These are phyloP conservation scores for Megalops atlanticus DNA, from an alignment of 2,113 vertebrate species.

Conservation along the genomic window DNA sequence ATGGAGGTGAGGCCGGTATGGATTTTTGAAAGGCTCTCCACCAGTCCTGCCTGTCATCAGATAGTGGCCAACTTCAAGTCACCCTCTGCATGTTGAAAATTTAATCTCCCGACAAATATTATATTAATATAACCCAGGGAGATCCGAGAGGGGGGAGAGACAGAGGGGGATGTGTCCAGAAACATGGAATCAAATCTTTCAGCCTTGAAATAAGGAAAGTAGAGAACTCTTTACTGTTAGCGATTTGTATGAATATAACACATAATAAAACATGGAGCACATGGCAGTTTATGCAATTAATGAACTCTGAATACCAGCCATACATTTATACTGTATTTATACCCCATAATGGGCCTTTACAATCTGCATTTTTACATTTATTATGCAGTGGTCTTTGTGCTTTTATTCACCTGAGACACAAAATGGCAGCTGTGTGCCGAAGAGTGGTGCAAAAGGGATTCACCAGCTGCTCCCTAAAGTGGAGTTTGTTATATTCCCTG, in stretches of 20 bases:
- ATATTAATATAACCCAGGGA: constrained; percentile 45
- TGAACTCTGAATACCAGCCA: too few relatives aligned
- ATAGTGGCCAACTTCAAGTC: constrained; percentile 74
- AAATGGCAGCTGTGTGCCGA: too few relatives aligned
- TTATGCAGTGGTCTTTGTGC: too few relatives aligned
- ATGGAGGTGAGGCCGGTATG: constrained; percentile 73
- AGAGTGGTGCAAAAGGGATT: too few relatives aligned
- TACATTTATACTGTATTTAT: too few relatives aligned
- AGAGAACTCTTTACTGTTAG: neutral
- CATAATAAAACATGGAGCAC: too few relatives aligned
- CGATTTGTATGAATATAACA: neutral
- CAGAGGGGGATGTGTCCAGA: constrained; percentile 12
- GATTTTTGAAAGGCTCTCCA: constrained; percentile 72
- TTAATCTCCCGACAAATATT: constrained; percentile 47
- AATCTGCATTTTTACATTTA: too few relatives aligned
- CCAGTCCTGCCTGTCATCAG: constrained; percentile 66
- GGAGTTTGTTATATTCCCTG: too few relatives aligned
- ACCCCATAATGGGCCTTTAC: too few relatives aligned
- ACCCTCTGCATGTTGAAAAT: constrained; percentile 58
- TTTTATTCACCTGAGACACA: too few relatives aligned
- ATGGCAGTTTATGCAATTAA: too few relatives aligned
- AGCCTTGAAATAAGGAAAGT: neutral
- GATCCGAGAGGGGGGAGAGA: neutral
- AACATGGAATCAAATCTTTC: constrained; percentile 23
- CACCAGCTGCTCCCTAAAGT: too few relatives aligned